Evolutionary conservation across 2,113 vertebrate genomes (phyloP).

Genomic region (Stegastes partitus): DNA sequence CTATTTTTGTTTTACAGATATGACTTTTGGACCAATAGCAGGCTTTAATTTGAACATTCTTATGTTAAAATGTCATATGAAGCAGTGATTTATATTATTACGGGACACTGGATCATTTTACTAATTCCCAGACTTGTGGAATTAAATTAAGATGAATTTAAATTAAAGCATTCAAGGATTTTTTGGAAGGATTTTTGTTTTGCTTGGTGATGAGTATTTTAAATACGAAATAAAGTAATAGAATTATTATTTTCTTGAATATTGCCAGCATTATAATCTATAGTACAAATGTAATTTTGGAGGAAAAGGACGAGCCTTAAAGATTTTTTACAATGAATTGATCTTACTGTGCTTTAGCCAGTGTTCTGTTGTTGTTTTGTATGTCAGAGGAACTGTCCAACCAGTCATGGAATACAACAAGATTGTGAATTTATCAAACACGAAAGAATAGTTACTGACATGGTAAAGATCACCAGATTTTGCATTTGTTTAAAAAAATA

Average conservation of each 20-base stretch:
- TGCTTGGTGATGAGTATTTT: slow-evolving; percentile 14
- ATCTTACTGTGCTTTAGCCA: neutral
- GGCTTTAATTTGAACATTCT: neutral
- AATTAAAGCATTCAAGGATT: neutral
- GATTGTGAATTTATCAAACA: slow-evolving; percentile 13
- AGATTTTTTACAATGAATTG: slow-evolving; percentile 14
- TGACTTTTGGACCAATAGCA: neutral
- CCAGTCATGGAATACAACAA: slow-evolving; percentile 4
- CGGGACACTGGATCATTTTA: neutral
- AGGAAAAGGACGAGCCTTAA: slow-evolving; percentile 5
- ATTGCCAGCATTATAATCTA: neutral
- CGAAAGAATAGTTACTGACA: slow-evolving; percentile 7
- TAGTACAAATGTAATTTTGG: neutral
- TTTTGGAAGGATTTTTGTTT: slow-evolving; percentile 27
- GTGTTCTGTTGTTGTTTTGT: slow-evolving; percentile 5
- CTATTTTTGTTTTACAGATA: neutral
- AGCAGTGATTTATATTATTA: neutral
- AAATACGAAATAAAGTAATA: slow-evolving; percentile 10
- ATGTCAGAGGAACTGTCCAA: neutral
- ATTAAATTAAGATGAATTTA: neutral
- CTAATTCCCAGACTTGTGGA: neutral
- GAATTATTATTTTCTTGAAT: slow-evolving; percentile 6
- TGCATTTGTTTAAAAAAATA: slow-evolving; percentile 11
- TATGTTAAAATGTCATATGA: no score
- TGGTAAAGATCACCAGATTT: slow-evolving; percentile 22